A percentile compares a stretch with the other conserved stretches of the same genome.
Evolutionary conservation across 2,888 invertebrate species (phyloP).

Genomic region (Diplazon laetatorius): DNA sequence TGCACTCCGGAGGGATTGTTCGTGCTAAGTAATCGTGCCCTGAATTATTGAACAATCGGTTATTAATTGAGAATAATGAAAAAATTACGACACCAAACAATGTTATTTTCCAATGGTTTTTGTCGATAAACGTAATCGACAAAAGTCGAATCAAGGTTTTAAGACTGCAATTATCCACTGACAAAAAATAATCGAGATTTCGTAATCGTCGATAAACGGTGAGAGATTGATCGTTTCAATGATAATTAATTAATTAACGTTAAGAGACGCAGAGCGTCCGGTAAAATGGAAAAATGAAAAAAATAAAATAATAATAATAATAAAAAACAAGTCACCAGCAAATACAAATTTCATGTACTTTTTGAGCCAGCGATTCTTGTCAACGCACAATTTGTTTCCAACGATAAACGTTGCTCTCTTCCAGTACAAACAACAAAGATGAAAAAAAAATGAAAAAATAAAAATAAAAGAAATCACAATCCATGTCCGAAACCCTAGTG

Average conservation of each 20-base stretch:
- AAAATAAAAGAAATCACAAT: conserved; percentile 16
- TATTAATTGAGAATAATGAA: background rate
- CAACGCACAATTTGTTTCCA: conserved; percentile 50
- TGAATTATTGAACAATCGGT: conserved; percentile 23
- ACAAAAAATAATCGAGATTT: conserved; percentile 19
- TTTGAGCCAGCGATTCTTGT: conserved; percentile 23
- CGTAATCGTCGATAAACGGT: conserved; percentile 38
- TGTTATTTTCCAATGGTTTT: conserved; percentile 25
- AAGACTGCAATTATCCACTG: conserved; percentile 49
- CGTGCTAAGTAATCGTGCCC: conserved; percentile 11
- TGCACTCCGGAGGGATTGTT: conserved; percentile 56
- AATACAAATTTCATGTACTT: conserved; percentile 12
- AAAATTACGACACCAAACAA: conserved; percentile 4
- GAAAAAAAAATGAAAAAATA: conserved; percentile 13
- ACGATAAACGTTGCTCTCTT: conserved; percentile 55
- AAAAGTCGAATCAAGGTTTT: conserved; percentile 32
- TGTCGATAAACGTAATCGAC: conserved; percentile 20
- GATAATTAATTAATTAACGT: conserved; percentile 9
- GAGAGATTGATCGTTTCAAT: conserved; percentile 24
- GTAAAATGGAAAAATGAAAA: conserved; percentile 9
- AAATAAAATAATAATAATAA: no score
- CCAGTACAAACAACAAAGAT: conserved; percentile 47
- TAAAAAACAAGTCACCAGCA: no score
- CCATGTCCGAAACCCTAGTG: conserved; percentile 19
- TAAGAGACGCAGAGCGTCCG: conserved; percentile 13